Conservation (phyloP, 1,140 invertebrate genomes). For the Drusus annulatus region DNA sequence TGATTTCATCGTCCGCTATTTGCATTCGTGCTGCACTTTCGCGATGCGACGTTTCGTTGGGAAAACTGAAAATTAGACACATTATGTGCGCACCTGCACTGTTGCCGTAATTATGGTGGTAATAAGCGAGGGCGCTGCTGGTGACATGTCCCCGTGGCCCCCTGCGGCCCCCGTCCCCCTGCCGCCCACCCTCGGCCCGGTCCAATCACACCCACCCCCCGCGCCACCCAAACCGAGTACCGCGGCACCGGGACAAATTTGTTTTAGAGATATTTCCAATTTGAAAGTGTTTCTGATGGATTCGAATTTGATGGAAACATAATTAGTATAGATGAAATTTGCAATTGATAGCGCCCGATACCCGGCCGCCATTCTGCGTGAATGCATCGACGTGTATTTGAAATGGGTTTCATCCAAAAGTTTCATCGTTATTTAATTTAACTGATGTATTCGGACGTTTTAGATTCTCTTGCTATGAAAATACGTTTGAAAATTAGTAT, state of each 20-base stretch:
- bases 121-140: slow-evolving; percentile 51
- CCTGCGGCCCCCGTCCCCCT: neutral
- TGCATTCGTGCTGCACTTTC: slow-evolving; percentile 52
- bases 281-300: slow-evolving; percentile 46
- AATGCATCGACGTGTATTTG: too few species aligned
- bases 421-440: too few species aligned
- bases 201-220: too few species aligned
- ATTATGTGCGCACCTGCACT: slow-evolving; percentile 52
- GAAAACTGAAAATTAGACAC: slow-evolving; percentile 58
- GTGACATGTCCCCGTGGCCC: slow-evolving; percentile 37
- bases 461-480: too few species aligned
- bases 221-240: too few species aligned
- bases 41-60: slow-evolving; percentile 36
- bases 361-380: neutral
- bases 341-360: slow-evolving; percentile 4
- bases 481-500: too few species aligned
- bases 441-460: too few species aligned
- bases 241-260: slow-evolving; percentile 13
- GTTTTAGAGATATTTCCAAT: slow-evolving; percentile 49
- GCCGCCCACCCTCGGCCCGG: too few species aligned
- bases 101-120: slow-evolving; percentile 55
- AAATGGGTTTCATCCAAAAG: too few species aligned
- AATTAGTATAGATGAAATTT: slow-evolving; percentile 36
- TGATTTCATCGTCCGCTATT: slow-evolving; percentile 44
- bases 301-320: slow-evolving; percentile 47